Evolutionary conservation across 2,797 vertebrate species (phyloP).

Genomic region (Aselliscus stoliczkanus): DNA sequence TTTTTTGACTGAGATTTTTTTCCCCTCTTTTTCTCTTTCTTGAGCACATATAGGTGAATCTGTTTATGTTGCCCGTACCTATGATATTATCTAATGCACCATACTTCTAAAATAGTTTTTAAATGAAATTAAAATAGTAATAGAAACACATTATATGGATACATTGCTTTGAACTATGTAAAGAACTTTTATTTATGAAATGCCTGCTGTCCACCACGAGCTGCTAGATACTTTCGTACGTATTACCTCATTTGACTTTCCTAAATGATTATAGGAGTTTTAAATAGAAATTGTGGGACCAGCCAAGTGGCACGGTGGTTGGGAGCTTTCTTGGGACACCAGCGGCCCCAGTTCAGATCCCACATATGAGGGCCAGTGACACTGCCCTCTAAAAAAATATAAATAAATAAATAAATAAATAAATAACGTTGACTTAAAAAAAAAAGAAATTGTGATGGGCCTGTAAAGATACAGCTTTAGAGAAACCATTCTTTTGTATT

Average conservation of each 20-base stretch:
- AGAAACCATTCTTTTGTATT: no score
- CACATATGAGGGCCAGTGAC: no score
- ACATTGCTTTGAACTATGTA: background rate
- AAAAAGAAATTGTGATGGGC: no score
- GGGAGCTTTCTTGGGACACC: no score
- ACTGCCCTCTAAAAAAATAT: no score
- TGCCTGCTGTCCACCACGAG: background rate
- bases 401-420: no score
- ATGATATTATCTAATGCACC: background rate
- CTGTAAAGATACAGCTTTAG: no score
- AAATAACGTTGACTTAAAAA: no score
- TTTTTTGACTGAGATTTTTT: background rate
- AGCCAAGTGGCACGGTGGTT: no score
- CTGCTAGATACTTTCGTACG: background rate
- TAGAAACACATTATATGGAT: background rate
- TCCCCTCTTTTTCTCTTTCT: background rate
- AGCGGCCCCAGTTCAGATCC: no score
- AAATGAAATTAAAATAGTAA: background rate
- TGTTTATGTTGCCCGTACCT: slow-evolving; percentile 2
- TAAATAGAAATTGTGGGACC: slow-evolving; percentile 16
- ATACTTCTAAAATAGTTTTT: slow-evolving; percentile 3
- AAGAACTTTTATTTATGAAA: background rate
- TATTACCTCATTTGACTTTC: background rate
- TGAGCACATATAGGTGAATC: background rate
- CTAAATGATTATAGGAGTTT: background rate